These are phyloP conservation scores for Cerastoderma edule DNA, from an alignment of 2,888 invertebrate species.

Conservation along the genomic window DNA sequence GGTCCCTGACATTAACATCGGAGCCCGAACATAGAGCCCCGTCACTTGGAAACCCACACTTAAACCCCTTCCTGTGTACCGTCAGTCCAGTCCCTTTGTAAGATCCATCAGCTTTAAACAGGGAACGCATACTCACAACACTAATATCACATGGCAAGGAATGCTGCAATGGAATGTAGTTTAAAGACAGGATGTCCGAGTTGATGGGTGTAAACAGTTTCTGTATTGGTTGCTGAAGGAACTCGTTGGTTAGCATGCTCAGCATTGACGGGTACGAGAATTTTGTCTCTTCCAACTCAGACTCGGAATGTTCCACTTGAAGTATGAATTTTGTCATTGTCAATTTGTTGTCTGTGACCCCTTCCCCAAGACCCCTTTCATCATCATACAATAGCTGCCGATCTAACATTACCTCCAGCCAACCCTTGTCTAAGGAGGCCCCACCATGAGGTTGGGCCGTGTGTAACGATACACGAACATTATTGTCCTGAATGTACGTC, in stretches of 20 bases:
- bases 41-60: slow-evolving; percentile 67
- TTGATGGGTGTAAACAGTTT: slow-evolving; percentile 66
- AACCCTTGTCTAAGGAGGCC: slow-evolving; percentile 74
- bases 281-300: slow-evolving; percentile 26
- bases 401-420: slow-evolving; percentile 82
- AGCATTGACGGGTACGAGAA: slow-evolving; percentile 70
- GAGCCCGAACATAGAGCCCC: slow-evolving; percentile 64
- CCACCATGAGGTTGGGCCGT: slow-evolving; percentile 81
- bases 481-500: slow-evolving; percentile 76
- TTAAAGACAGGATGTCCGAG: slow-evolving; percentile 63
- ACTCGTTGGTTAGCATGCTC: slow-evolving; percentile 63
- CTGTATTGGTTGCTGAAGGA: slow-evolving; percentile 70
- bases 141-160: slow-evolving; percentile 76
- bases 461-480: slow-evolving; percentile 75
- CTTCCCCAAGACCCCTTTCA: slow-evolving; percentile 80
- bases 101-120: slow-evolving; percentile 67
- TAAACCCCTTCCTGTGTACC: slow-evolving; percentile 74
- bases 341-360: slow-evolving; percentile 78
- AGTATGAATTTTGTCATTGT: slow-evolving; percentile 74
- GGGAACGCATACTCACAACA: slow-evolving; percentile 71
- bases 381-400: slow-evolving; percentile 80
- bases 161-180: slow-evolving; percentile 57
- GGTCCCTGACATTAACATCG: slow-evolving; percentile 44
- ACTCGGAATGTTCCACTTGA: slow-evolving; percentile 67
- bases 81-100: slow-evolving; percentile 76